These are phyloP conservation scores for Rhagium mordax DNA, from an alignment of 2,888 invertebrate genomes.

Conservation along the genomic window DNA sequence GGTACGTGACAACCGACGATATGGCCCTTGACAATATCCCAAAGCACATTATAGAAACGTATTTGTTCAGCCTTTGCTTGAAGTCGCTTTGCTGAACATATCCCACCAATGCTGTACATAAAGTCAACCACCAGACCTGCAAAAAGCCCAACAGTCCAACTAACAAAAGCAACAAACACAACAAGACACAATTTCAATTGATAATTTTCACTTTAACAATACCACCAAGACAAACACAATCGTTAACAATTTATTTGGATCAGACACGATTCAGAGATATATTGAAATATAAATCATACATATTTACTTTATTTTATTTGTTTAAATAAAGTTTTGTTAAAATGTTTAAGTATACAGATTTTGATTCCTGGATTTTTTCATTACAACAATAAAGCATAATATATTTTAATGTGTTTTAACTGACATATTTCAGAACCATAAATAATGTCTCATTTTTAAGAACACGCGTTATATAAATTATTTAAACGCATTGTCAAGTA, in stretches of 20 bases:
- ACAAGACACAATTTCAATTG: background rate
- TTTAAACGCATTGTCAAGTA: no score
- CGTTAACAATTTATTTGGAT: background rate
- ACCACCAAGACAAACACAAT: background rate
- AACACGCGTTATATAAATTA: no score
- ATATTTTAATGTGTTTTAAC: no score
- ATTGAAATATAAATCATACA: no score
- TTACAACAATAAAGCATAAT: no score
- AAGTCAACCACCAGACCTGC: conserved; percentile 90
- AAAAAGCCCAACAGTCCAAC: conserved; percentile 53
- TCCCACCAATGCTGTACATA: conserved; percentile 90
- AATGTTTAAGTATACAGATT: no score
- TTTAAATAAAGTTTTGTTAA: no score
- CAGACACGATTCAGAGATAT: background rate
- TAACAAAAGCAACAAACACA: conserved; percentile 8
- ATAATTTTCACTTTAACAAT: background rate
- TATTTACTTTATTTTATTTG: no score
- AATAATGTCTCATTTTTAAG: no score
- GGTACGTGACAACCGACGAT: conserved; percentile 90
- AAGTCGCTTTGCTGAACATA: conserved; percentile 83
- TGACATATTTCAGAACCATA: no score
- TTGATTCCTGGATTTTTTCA: no score
- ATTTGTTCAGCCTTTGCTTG: conserved; percentile 86
- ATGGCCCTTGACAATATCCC: conserved; percentile 93
- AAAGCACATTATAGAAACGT: conserved; percentile 91